Evolutionary conservation across 1,140 invertebrate species (phyloP).

Genomic region (Aplysia californica): DNA sequence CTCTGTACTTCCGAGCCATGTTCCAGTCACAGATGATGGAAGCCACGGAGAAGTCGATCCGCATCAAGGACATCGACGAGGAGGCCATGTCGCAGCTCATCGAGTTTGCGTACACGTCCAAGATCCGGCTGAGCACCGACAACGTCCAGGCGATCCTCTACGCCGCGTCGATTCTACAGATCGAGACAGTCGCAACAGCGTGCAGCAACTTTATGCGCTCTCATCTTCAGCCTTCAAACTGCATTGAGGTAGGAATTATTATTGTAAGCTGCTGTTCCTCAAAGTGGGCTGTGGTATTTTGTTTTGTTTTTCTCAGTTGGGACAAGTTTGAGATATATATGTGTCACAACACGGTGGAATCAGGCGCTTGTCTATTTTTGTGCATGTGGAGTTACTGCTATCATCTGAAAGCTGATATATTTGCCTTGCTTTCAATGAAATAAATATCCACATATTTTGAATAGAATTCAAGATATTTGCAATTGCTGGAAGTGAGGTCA

Average conservation of each 20-base stretch:
- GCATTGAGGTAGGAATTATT: constrained; percentile 62
- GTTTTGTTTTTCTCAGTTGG: too few species aligned
- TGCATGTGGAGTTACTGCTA: too few species aligned
- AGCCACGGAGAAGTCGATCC: constrained; percentile 48
- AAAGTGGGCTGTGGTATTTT: too few species aligned
- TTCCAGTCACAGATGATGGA: constrained; percentile 65
- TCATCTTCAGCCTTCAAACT: constrained; percentile 64
- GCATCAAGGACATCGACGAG: constrained; percentile 64
- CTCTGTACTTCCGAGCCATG: constrained; percentile 65
- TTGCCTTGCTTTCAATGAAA: too few species aligned
- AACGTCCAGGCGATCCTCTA: constrained; percentile 64
- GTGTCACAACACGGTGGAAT: too few species aligned
- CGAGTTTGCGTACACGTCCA: constrained; percentile 64
- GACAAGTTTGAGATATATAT: too few species aligned
- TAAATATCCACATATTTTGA: too few species aligned
- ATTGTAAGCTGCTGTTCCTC: too few species aligned
- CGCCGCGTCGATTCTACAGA: constrained; percentile 65
- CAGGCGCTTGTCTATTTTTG: too few species aligned
- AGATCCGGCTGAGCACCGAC: constrained; percentile 59
- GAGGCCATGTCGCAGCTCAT: constrained; percentile 60
- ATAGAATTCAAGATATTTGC: too few species aligned
- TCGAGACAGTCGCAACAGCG: constrained; percentile 61
- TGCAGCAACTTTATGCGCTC: constrained; percentile 66
- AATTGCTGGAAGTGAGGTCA: too few species aligned
- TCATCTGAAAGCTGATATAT: too few species aligned